phyloP scores from a whole-genome alignment of 2,797 vertebrate species.

The Enteromius afrohamiltoni region DNA sequence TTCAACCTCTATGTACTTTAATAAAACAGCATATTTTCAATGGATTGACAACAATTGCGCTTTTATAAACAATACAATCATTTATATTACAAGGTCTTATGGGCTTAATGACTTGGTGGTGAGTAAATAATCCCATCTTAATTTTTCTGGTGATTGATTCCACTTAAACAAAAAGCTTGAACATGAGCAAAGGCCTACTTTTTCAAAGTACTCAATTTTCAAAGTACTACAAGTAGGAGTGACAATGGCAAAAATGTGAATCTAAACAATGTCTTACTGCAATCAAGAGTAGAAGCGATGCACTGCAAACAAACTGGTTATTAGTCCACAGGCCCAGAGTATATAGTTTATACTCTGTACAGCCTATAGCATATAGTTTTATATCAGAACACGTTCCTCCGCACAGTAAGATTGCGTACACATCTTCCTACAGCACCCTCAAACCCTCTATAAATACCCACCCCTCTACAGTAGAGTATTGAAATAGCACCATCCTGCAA shows the following conservation, averaged over 20 bases:
- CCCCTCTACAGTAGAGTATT: constrained; percentile 27
- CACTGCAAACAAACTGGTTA: constrained; percentile 20
- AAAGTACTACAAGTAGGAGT: background rate
- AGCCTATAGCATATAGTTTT: background rate
- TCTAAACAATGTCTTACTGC: background rate
- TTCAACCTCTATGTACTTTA: background rate
- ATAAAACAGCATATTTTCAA: background rate
- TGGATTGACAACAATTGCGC: background rate
- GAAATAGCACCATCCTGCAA: constrained; percentile 48
- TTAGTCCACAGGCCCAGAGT: constrained; percentile 57
- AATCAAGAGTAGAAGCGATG: background rate
- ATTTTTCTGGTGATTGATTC: background rate
- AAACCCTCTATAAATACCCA: constrained; percentile 56
- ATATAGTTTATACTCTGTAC: background rate
- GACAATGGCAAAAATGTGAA: background rate
- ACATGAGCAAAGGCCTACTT: background rate
- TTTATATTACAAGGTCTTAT: background rate
- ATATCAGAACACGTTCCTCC: background rate
- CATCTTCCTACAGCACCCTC: constrained; percentile 5
- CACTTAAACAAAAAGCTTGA: background rate
- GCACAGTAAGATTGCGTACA: background rate
- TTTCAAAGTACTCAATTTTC: background rate
- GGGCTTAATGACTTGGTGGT: background rate
- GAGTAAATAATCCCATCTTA: background rate
- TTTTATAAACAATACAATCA: background rate